Evolutionary conservation across 2,888 invertebrate genomes (phyloP).

Genomic region (Heliconius ethilla): DNA sequence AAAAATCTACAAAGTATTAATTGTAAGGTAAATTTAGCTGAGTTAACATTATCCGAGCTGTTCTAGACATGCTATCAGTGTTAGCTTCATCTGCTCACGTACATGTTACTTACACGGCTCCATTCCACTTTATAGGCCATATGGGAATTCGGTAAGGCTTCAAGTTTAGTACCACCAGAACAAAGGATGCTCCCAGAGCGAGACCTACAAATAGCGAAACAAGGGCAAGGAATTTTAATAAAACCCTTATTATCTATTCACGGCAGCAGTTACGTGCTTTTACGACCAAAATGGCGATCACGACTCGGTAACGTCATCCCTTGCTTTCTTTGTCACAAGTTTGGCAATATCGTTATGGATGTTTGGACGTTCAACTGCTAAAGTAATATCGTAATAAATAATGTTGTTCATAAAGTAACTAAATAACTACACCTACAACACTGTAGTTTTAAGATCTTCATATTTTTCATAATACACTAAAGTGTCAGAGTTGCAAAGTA

Average conservation of each 20-base stretch:
- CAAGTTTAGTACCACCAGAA: conserved; percentile 48
- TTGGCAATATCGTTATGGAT: conserved; percentile 66
- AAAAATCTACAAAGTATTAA: not conserved
- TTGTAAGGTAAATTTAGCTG: not conserved
- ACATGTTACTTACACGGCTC: conserved; percentile 16
- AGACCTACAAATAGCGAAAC: conserved; percentile 68
- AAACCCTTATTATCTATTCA: conserved; percentile 80
- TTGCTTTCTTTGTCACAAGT: conserved; percentile 60
- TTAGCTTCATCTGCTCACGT: not conserved
- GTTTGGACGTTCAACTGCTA: conserved; percentile 60
- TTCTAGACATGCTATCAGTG: not conserved
- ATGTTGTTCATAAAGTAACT: not conserved
- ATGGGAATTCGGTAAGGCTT: conserved; percentile 28
- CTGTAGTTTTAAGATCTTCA: not conserved
- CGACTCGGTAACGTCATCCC: conserved; percentile 63
- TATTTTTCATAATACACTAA: not conserved
- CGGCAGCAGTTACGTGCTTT: conserved; percentile 74
- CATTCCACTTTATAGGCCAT: conserved; percentile 23
- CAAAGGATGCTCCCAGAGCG: conserved; percentile 62
- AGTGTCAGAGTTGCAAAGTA: not conserved
- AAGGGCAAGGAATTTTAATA: conserved; percentile 80
- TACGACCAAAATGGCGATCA: conserved; percentile 68
- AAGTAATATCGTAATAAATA: conserved; percentile 17
- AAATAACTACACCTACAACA: conserved; percentile 1
- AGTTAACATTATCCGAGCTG: no score